Evolutionary conservation across 2,797 vertebrate species (phyloP).

Genomic region (Phrynocephalus guinanensis): DNA sequence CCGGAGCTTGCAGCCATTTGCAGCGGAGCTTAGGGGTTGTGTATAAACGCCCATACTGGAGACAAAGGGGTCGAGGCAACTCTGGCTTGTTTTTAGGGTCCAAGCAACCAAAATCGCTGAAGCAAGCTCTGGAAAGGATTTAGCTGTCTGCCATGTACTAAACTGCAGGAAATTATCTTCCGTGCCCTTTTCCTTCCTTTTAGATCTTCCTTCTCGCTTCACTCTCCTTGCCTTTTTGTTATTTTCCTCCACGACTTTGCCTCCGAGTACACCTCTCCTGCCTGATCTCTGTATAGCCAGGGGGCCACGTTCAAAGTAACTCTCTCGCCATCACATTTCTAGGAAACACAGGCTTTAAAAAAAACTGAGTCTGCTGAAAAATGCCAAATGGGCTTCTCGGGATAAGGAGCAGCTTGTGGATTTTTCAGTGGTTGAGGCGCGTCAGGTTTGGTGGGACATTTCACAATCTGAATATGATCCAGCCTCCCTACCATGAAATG

Average conservation of each 20-base stretch:
- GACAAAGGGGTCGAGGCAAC: background rate
- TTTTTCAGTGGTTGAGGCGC: constrained; percentile 47
- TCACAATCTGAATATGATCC: constrained; percentile 48
- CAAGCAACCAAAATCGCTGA: background rate
- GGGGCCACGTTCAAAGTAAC: background rate
- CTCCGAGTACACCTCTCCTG: background rate
- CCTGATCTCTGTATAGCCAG: background rate
- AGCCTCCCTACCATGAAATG: constrained; percentile 55
- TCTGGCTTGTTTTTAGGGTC: background rate
- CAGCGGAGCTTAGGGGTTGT: no score
- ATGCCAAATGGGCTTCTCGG: constrained; percentile 22
- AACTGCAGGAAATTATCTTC: background rate
- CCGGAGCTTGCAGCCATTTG: no score
- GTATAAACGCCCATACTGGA: no score
- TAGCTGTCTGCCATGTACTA: background rate
- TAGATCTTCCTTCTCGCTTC: background rate
- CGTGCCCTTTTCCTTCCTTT: background rate
- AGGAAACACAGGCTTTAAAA: background rate
- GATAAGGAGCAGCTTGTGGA: background rate
- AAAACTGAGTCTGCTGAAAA: background rate
- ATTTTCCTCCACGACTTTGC: background rate
- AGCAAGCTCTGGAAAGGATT: background rate
- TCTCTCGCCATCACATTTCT: background rate
- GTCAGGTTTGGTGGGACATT: constrained; percentile 19
- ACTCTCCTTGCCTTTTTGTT: background rate